These are phyloP conservation scores for Cataglyphis hispanica DNA, from an alignment of 1,140 invertebrate species.

Conservation along the genomic window DNA sequence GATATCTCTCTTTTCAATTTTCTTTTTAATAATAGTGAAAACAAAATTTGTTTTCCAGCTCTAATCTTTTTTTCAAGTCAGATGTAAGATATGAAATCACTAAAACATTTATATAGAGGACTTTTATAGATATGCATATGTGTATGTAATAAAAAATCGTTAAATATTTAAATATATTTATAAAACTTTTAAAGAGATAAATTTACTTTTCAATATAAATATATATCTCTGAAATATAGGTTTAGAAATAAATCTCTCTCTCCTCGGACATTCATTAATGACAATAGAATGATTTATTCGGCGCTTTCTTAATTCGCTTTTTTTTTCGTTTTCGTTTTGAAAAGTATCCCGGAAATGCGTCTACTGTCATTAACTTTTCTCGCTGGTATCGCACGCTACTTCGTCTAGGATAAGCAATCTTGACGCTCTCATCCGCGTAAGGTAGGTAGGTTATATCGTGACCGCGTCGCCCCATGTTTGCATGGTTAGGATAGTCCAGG, in stretches of 20 bases:
- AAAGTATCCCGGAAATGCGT: background rate
- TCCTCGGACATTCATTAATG: background rate
- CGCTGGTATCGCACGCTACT: background rate
- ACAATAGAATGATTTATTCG: background rate
- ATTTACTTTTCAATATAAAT: background rate
- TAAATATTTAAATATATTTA: background rate
- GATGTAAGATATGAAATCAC: background rate
- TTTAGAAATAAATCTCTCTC: background rate
- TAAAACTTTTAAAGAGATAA: background rate
- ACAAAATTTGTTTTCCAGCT: background rate
- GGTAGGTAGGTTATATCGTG: conserved; percentile 37
- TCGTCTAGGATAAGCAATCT: conserved; percentile 23
- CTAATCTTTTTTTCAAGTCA: background rate
- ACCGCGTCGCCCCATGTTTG: background rate
- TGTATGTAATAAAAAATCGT: background rate
- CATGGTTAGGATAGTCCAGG: conserved; percentile 20
- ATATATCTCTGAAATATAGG: background rate
- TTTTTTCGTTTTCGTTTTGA: background rate
- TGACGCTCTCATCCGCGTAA: conserved; percentile 17
- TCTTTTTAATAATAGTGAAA: background rate
- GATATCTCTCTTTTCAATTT: background rate
- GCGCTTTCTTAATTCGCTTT: background rate
- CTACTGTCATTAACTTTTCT: background rate
- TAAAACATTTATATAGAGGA: background rate
- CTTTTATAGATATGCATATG: background rate